Evolutionary conservation across 1,140 invertebrate genomes (phyloP), one percentile per base, ranked within the genome.

Genomic region (Eriosoma lanigerum): DNA sequence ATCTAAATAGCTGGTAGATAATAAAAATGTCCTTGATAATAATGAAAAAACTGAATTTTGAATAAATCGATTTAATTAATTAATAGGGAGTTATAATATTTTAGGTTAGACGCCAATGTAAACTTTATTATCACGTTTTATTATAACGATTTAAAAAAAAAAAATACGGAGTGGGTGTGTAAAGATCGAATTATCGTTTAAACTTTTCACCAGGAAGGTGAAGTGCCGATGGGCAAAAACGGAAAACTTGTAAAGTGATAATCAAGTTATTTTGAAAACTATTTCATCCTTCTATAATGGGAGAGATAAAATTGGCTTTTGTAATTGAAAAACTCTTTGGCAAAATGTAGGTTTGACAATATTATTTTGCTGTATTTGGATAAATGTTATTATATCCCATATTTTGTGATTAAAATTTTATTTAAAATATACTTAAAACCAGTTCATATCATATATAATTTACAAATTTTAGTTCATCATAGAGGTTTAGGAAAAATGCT

Each of bases 181-280:
- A 24, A 66, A 44, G 66, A 48, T 48, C n/a, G 13, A 48, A 46
- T 48, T 6, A 68, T 68, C n/a, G 12, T 1, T 46, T 46, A 21
- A 26, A 44, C 3, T 48, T 48, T 26, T 48, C 13, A 13, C n/a
- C 4, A 15, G 64, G 15, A 24, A 44, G 4, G 26, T 29, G 26
- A 24, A 48, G 21, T 46, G 10, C 6, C 2, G 15, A 26, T 17
- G 1, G n/a, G 15, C 48, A 26, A 9, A 68, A 1, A 3, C 10
- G 3, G 0, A 68, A 68, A 68, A 68, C 38, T 26, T 48, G 4
- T 68, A 13, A 68, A 6, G 21, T 46, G 6, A 12, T 72, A 32
- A 72, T 72, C 9, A 76, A 13, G n/a, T 76, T 76, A 58, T 76
- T 58, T 3, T 38, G 13, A 2, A 76, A 76, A 58, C 32, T 44